A percentile compares a stretch with the other conserved stretches of the same genome.
Conservation (phyloP, 2,113 vertebrate species). For the Anoplopoma fimbria region DNA sequence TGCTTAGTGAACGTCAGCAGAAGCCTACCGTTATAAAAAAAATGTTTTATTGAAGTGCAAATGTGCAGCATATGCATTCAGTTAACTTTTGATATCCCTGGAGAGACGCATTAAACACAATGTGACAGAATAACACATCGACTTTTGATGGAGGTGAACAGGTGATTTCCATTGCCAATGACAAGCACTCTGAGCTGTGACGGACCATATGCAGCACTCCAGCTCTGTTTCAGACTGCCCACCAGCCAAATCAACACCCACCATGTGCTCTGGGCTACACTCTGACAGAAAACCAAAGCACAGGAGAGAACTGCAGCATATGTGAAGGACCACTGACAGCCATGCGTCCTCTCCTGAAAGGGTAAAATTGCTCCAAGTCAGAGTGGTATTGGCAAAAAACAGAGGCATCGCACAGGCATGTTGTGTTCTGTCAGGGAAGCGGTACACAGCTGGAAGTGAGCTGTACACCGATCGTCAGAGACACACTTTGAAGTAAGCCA, state of each 20-base stretch:
- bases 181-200: slow-evolving; percentile 50
- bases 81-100: not conserved
- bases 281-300: slow-evolving; percentile 49
- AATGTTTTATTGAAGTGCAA: not conserved
- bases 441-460: slow-evolving; percentile 32
- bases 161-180: slow-evolving; percentile 52
- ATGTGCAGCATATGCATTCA: slow-evolving; percentile 1
- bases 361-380: slow-evolving; percentile 55
- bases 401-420: slow-evolving; percentile 19
- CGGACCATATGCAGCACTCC: slow-evolving; percentile 61
- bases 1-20: slow-evolving; percentile 19
- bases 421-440: slow-evolving; percentile 35
- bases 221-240: slow-evolving; percentile 65
- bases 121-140: slow-evolving; percentile 14
- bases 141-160: slow-evolving; percentile 23
- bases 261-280: slow-evolving; percentile 60
- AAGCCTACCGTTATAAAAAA: not conserved
- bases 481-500: slow-evolving; percentile 23
- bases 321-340: slow-evolving; percentile 61
- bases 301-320: slow-evolving; percentile 51
- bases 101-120: not conserved
- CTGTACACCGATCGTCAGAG: slow-evolving; percentile 23
- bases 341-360: slow-evolving; percentile 50
- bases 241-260: slow-evolving; percentile 71
- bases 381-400: slow-evolving; percentile 48